A percentile compares a stretch with the other conserved stretches of the same genome.
Conservation (phyloP, 2,113 vertebrate species). For the Machaerirhynchus nigripectus region DNA sequence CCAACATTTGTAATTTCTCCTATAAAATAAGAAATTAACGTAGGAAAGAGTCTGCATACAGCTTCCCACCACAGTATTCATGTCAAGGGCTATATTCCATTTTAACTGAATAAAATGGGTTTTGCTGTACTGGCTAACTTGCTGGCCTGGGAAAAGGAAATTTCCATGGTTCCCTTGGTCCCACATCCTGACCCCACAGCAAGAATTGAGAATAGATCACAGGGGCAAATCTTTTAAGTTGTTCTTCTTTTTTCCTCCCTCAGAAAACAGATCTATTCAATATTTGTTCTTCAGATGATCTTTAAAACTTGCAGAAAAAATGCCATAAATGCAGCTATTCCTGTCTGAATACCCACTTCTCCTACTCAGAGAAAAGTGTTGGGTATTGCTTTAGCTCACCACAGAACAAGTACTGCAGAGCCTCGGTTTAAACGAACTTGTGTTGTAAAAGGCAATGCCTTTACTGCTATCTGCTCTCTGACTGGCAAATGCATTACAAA, state of each 20-base stretch:
- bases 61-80: background rate
- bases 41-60: background rate
- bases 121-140: background rate
- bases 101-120: background rate
- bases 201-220: background rate
- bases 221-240: background rate
- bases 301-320: background rate
- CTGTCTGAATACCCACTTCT: background rate
- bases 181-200: background rate
- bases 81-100: background rate
- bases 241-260: background rate
- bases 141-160: background rate
- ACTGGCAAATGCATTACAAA: background rate
- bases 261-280: background rate
- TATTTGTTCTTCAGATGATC: background rate
- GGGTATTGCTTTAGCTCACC: background rate
- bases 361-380: background rate
- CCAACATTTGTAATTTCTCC: slow-evolving; percentile 29
- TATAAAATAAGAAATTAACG: background rate
- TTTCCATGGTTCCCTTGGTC: background rate
- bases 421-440: background rate
- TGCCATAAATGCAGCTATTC: background rate
- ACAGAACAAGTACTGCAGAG: background rate
- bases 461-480: background rate
- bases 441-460: background rate